These are phyloP conservation scores for Oikopleura albicans DNA, from an alignment of 23 tunicate genomes.

Conservation along the genomic window DNA sequence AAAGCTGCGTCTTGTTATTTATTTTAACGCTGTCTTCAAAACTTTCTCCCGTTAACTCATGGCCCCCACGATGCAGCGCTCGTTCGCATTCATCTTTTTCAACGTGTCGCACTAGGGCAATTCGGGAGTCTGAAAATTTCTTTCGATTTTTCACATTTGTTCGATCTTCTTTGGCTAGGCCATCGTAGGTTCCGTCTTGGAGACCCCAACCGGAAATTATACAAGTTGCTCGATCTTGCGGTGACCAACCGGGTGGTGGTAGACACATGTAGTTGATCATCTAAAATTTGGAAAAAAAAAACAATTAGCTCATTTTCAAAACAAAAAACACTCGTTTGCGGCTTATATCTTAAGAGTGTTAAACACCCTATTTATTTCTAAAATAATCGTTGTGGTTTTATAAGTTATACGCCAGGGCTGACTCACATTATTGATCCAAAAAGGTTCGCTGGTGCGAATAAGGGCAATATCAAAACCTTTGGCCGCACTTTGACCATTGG, in stretches of 20 bases:
- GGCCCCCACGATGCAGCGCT: too few relatives aligned
- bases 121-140: background rate
- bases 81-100: background rate
- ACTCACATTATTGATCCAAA: background rate
- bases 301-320: too few relatives aligned
- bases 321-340: too few relatives aligned
- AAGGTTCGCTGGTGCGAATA: background rate
- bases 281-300: too few relatives aligned
- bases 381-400: too few relatives aligned
- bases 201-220: background rate
- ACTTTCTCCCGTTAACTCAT: background rate
- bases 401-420: too few relatives aligned
- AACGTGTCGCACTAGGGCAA: background rate
- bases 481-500: too few relatives aligned
- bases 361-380: too few relatives aligned
- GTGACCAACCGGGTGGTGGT: background rate
- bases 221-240: background rate
- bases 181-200: background rate
- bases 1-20: background rate
- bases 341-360: too few relatives aligned
- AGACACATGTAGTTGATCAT: background rate
- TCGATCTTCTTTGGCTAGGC: background rate
- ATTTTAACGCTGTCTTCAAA: background rate
- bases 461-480: background rate
- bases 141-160: background rate